Percentiles rank a stretch among this genome's conserved stretches.
phyloP scores from a whole-genome alignment of 35 echinoderm and acorn worm species.

The Nesometra sesokonis region DNA sequence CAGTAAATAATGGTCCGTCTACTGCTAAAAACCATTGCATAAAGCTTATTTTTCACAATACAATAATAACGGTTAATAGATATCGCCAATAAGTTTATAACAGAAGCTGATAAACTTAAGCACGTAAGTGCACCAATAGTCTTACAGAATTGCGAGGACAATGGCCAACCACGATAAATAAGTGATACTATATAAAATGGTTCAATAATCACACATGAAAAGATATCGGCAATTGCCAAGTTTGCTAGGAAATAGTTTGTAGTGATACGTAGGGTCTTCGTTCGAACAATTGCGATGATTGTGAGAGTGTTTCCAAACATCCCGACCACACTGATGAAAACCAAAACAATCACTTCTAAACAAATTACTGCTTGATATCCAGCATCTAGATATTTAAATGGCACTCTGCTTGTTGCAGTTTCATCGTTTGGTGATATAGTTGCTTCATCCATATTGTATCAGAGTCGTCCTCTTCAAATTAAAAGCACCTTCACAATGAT shows the following conservation, averaged over 20 bases:
- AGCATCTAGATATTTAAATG: background rate
- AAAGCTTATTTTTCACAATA: slow-evolving; percentile 13
- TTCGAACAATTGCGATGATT: slow-evolving; percentile 4
- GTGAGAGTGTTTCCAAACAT: slow-evolving; percentile 15
- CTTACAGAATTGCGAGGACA: background rate
- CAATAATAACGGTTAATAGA: slow-evolving; percentile 29
- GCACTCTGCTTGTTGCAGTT: background rate
- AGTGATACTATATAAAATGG: slow-evolving; percentile 1
- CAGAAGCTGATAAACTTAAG: slow-evolving; percentile 26
- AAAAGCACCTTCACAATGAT: no score
- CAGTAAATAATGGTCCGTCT: background rate
- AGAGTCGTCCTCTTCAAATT: background rate
- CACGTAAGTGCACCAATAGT: slow-evolving; percentile 15
- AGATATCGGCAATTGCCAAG: slow-evolving; percentile 17
- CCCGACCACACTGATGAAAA: background rate
- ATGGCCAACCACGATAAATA: background rate
- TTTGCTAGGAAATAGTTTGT: slow-evolving; percentile 24
- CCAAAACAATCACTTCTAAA: background rate
- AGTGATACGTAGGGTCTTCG: background rate
- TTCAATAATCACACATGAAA: background rate
- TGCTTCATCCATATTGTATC: background rate
- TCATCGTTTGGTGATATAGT: background rate
- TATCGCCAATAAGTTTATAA: slow-evolving; percentile 7
- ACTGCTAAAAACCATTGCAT: slow-evolving; percentile 12
- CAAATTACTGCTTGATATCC: background rate